A percentile compares a stretch with the other conserved stretches of the same genome.
Evolutionary conservation across 1,140 invertebrate species (phyloP).

Genomic region (Cyrtorhinus lividipennis): DNA sequence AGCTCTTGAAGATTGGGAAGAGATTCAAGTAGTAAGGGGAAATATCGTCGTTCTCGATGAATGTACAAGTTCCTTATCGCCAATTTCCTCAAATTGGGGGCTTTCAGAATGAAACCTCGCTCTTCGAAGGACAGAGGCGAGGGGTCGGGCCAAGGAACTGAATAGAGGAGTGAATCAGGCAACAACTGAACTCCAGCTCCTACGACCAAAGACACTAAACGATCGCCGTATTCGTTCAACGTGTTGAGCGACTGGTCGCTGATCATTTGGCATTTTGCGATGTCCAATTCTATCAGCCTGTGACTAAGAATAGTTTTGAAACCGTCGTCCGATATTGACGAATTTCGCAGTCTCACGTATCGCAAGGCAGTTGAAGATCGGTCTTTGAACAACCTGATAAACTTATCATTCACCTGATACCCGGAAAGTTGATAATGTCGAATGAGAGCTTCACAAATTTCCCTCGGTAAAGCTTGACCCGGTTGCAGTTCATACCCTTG

Average conservation of each 20-base stretch:
- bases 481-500: slow-evolving; percentile 29
- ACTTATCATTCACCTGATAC: slow-evolving; percentile 37
- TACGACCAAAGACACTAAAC: slow-evolving; percentile 31
- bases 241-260: slow-evolving; percentile 39
- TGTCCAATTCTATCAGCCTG: slow-evolving; percentile 51
- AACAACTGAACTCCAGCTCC: slow-evolving; percentile 26
- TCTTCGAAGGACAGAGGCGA: slow-evolving; percentile 26
- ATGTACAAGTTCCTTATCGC: slow-evolving; percentile 40
- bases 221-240: slow-evolving; percentile 36
- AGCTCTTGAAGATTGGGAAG: slow-evolving; percentile 51
- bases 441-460: slow-evolving; percentile 55
- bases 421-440: slow-evolving; percentile 40
- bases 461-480: slow-evolving; percentile 45
- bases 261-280: slow-evolving; percentile 54
- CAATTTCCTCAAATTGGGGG: slow-evolving; percentile 47
- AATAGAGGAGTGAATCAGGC: slow-evolving; percentile 17
- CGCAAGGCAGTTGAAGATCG: slow-evolving; percentile 47
- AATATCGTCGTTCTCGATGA: slow-evolving; percentile 34
- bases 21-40: slow-evolving; percentile 39
- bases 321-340: slow-evolving; percentile 52
- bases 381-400: slow-evolving; percentile 58
- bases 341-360: slow-evolving; percentile 49
- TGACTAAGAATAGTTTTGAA: slow-evolving; percentile 52
- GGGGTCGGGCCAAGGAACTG: background rate
- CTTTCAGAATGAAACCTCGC: slow-evolving; percentile 40